These are phyloP conservation scores for Oligia fasciuncula DNA, from an alignment of 2,888 invertebrate genomes.

Conservation along the genomic window DNA sequence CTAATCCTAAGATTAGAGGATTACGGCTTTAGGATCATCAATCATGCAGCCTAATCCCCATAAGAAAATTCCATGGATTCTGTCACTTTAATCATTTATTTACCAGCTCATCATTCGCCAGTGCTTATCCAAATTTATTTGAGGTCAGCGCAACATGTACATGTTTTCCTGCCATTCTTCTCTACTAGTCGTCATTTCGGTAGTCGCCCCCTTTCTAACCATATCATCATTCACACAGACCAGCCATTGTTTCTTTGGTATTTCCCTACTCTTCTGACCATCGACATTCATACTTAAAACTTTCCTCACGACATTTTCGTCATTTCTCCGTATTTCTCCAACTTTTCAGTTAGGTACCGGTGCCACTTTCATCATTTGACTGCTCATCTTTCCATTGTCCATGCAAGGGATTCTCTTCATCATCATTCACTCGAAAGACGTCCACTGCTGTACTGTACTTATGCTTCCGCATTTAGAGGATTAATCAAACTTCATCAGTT, in stretches of 20 bases:
- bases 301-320: not conserved
- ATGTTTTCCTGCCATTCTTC: not conserved
- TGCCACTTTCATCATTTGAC: not conserved
- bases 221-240: not conserved
- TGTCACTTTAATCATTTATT: not conserved
- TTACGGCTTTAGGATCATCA: slow-evolving; percentile 37
- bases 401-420: not conserved
- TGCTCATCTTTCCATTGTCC: not conserved
- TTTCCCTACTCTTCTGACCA: not conserved
- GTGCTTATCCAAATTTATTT: not conserved
- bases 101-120: not conserved
- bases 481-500: too few relatives aligned
- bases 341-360: not conserved
- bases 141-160: not conserved
- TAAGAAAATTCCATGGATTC: slow-evolving; percentile 23
- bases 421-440: not conserved
- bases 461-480: not conserved
- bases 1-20: slow-evolving; percentile 40
- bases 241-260: not conserved
- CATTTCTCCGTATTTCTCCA: not conserved
- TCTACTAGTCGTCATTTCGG: not conserved
- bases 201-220: not conserved
- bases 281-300: not conserved
- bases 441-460: not conserved
- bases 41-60: slow-evolving; percentile 21